Conservation (phyloP, 2,797 vertebrate genomes). For the Scyliorhinus canicula region DNA sequence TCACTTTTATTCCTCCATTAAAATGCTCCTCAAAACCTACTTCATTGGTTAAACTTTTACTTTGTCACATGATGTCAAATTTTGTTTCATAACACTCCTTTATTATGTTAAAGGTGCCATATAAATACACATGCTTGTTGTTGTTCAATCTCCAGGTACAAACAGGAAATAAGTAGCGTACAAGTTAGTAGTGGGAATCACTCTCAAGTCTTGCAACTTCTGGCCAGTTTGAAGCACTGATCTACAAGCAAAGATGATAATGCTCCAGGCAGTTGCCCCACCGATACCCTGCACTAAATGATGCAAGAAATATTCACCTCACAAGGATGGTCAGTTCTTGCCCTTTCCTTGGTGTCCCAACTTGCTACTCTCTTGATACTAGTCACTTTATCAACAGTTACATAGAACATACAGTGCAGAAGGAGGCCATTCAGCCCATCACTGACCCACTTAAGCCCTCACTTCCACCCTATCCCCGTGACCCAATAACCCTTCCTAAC, state of each 20-base stretch:
- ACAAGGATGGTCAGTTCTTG: not conserved
- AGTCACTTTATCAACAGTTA: not conserved
- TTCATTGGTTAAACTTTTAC: too few species aligned
- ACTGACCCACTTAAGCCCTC: too few species aligned
- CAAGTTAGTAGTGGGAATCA: not conserved
- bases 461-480: too few species aligned
- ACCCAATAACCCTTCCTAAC: too few species aligned
- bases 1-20: not conserved
- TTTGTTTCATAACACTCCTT: not conserved
- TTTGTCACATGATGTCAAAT: too few species aligned
- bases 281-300: not conserved
- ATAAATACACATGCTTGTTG: not conserved
- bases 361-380: not conserved
- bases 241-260: not conserved
- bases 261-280: not conserved
- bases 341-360: not conserved
- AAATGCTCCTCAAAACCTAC: not conserved
- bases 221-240: not conserved
- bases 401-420: too few species aligned
- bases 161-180: not conserved
- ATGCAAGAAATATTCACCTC: not conserved
- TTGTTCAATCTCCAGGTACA: not conserved
- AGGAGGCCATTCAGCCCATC: too few species aligned
- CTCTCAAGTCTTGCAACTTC: not conserved
- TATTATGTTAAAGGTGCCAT: not conserved